Conservation (phyloP, 2,888 invertebrate genomes). For the Erpobdella octoculata region DNA sequence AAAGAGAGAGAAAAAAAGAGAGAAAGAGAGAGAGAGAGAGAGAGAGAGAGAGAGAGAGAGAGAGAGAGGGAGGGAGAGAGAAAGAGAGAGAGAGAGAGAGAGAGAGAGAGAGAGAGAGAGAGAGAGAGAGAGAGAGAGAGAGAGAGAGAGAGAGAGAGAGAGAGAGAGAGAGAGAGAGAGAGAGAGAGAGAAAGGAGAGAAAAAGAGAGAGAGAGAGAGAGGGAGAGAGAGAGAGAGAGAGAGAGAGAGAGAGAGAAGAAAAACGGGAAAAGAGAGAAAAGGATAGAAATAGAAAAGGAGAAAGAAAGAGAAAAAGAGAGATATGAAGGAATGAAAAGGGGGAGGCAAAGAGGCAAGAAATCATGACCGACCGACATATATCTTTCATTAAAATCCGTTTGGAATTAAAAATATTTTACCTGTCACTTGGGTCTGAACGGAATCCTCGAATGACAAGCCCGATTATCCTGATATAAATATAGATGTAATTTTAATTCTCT, state of each 20-base stretch:
- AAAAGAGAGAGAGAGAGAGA: too few relatives aligned
- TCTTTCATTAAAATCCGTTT: background rate
- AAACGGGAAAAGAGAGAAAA: too few relatives aligned
- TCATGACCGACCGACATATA: constrained; percentile 11
- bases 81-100: background rate
- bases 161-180: too few relatives aligned
- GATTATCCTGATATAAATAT: constrained; percentile 14
- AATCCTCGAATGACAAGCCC: constrained; percentile 7
- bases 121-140: background rate
- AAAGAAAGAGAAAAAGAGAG: too few relatives aligned
- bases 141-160: too few relatives aligned
- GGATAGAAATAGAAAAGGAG: too few relatives aligned
- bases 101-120: background rate
- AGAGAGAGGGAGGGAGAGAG: background rate
- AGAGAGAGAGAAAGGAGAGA: too few relatives aligned
- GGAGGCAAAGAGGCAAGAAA: background rate
- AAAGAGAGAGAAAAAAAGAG: background rate
- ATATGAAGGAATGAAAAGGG: background rate
- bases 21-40: background rate
- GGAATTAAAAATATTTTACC: constrained; percentile 12
- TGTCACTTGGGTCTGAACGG: background rate
- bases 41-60: constrained; percentile 11
- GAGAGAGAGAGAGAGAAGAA: too few relatives aligned
- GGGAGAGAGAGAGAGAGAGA: too few relatives aligned
- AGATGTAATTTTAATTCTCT: constrained; percentile 14